Base-by-base conservation (phyloP, 2,113 vertebrate genomes). In the Paradoxurus hermaphroditus region DNA sequence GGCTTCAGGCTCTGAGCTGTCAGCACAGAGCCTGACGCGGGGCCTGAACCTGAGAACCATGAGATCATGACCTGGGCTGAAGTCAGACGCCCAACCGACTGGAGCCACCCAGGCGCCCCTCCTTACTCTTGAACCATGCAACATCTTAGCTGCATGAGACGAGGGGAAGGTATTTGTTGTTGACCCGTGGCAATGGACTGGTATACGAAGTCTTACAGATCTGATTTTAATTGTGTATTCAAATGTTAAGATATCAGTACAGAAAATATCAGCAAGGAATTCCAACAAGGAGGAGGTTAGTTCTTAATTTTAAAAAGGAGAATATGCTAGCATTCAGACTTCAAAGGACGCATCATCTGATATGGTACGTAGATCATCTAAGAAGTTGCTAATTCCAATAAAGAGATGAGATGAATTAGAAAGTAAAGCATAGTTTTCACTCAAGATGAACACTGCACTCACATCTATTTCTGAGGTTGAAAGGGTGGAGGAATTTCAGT, bases 381-480 rank as follows among this genome's bases (percentile, higher is more conserved):
- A 79, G 84, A 83, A 78, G 51, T 41, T 96, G 62, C 91, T 95
- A 86, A 96, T 96, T 97, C 53, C n/a, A 39, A 83, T 63, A 90
- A 85, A 65, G 87, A 84, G 56, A n/a, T 67, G 70, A 93, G 79
- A 79, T 25, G 95, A 83, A 88, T 93, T 92, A 95, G 36, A 72
- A 95, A 46, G 90, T 53, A 65, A 97, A 92, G 67, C 63, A 44
- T 15, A 36, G 72, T 97, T 98, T 96, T 95, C 77, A 90, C 67
- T 29, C 27, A 72, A 96, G 67, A 34, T 15, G 70, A 94, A 46
- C 56, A 65, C 67, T 82, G 95, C 75, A 85, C 82, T 98, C 89
- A 73, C 53, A 46, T 75, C 68, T 65, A 67, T 91, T 93, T 83
- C 23, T 23, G 49, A 78, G 81, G 73, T 29, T n/a, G 44, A 97